Percentiles rank a stretch among this genome's conserved stretches.
phyloP scores from a whole-genome alignment of 1,140 invertebrate genomes.

The Physella acuta region DNA sequence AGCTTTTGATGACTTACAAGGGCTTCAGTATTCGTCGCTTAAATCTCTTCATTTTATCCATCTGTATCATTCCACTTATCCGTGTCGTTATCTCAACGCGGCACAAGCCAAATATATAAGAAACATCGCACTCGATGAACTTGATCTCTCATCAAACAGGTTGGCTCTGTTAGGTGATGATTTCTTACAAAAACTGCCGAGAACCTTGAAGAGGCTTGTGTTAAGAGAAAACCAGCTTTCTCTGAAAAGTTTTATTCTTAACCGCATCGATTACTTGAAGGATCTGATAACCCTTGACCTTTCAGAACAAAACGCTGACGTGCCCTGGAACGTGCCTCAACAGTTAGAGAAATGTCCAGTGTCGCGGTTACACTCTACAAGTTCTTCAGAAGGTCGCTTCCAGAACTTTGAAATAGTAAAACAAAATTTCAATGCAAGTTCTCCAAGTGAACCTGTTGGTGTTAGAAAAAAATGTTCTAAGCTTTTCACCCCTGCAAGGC shows the following conservation, averaged over 20 bases:
- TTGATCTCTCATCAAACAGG: neutral
- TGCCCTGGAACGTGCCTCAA: neutral
- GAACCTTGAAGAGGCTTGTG: neutral
- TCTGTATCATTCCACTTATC: neutral
- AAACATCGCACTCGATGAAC: neutral
- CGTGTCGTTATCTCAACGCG: neutral
- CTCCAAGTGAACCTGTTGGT: neutral
- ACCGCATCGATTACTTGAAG: neutral
- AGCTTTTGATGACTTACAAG: neutral
- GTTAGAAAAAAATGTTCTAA: neutral
- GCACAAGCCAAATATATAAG: neutral
- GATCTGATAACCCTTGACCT: neutral
- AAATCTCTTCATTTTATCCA: neutral
- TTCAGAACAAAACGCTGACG: neutral
- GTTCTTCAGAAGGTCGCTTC: neutral
- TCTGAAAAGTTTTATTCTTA: neutral
- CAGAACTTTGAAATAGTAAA: neutral
- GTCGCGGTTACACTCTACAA: neutral
- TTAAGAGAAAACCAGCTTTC: neutral
- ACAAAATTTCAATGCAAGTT: neutral
- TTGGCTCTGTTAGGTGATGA: neutral
- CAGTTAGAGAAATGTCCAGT: too few relatives aligned
- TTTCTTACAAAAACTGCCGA: neutral
- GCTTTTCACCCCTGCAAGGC: neutral
- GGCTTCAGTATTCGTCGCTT: neutral